Conservation (phyloP, 2,888 invertebrate species). For the Myopa tessellatipennis region DNA sequence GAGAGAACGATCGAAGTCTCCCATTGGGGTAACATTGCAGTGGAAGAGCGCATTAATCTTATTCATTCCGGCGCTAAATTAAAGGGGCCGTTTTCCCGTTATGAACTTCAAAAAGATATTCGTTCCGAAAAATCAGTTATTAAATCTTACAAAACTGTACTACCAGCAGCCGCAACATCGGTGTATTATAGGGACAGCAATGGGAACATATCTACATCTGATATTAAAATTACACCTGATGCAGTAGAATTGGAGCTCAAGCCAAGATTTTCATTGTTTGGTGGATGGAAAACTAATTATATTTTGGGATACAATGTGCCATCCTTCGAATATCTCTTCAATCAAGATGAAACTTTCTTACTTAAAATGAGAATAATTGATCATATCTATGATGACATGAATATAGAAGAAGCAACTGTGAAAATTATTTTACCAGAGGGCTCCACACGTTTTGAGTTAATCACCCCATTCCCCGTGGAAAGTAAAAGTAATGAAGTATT, state of each 20-base stretch:
- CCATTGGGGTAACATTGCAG: conserved; percentile 99
- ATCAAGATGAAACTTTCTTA: conserved; percentile 81
- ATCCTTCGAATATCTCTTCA: conserved; percentile 93
- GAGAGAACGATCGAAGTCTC: conserved; percentile 94
- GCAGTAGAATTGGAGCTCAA: conserved; percentile 95
- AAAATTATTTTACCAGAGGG: conserved; percentile 96
- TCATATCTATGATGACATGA: conserved; percentile 97
- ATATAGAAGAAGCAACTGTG: conserved; percentile 88
- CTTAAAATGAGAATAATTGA: conserved; percentile 95
- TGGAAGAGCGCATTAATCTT: conserved; percentile 94
- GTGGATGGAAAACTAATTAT: conserved; percentile 99
- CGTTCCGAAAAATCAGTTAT: conserved; percentile 90
- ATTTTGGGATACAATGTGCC: conserved; percentile 97
- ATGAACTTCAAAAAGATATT: conserved; percentile 95
- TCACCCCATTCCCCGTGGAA: conserved; percentile 83
- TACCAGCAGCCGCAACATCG: conserved; percentile 90
- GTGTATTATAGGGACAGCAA: conserved; percentile 97
- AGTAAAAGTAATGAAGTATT: conserved; percentile 81
- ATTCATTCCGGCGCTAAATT: conserved; percentile 92
- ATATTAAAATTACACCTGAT: conserved; percentile 87
- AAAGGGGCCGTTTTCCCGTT: conserved; percentile 95
- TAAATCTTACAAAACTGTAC: conserved; percentile 87
- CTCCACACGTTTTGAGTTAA: conserved; percentile 81
- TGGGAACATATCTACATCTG: conserved; percentile 98
- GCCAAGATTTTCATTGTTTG: conserved; percentile 97